phyloP scores from a whole-genome alignment of 2,113 vertebrate species.

The Mus spicilegus region DNA sequence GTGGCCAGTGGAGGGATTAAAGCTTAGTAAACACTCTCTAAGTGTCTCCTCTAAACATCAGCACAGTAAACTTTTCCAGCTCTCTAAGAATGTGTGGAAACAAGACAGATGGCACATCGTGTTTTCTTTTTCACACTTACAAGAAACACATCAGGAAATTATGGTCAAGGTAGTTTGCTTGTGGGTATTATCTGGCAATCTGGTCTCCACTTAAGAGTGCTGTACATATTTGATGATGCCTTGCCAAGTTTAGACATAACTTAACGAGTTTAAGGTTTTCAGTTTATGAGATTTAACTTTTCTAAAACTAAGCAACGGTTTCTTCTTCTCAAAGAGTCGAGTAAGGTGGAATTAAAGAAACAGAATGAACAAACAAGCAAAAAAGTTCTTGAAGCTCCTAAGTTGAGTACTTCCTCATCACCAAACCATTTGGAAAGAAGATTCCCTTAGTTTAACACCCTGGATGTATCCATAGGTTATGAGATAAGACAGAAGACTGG shows the following conservation, averaged over 20 bases:
- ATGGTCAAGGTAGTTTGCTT: background rate
- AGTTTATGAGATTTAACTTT: background rate
- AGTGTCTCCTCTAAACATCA: constrained; percentile 38
- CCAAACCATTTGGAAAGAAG: background rate
- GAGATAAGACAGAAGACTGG: background rate
- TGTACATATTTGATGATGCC: background rate
- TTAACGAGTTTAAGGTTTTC: background rate
- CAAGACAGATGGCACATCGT: background rate
- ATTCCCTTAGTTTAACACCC: background rate
- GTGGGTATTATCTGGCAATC: background rate
- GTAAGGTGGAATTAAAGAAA: background rate
- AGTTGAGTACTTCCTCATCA: background rate
- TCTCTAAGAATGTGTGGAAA: background rate
- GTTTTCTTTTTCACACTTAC: background rate
- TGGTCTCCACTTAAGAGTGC: background rate
- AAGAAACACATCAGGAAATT: background rate
- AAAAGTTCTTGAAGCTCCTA: background rate
- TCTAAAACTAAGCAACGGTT: background rate
- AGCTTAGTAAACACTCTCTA: constrained; percentile 15
- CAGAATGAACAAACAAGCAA: background rate
- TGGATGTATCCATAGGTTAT: fast-evolving
- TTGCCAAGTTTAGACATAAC: background rate
- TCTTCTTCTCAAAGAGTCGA: background rate
- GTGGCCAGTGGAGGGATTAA: constrained; percentile 52
- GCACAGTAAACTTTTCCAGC: background rate